Base-by-base conservation (phyloP, 2,797 vertebrate genomes). In the Parauchenoglanis ngamensis region DNA sequence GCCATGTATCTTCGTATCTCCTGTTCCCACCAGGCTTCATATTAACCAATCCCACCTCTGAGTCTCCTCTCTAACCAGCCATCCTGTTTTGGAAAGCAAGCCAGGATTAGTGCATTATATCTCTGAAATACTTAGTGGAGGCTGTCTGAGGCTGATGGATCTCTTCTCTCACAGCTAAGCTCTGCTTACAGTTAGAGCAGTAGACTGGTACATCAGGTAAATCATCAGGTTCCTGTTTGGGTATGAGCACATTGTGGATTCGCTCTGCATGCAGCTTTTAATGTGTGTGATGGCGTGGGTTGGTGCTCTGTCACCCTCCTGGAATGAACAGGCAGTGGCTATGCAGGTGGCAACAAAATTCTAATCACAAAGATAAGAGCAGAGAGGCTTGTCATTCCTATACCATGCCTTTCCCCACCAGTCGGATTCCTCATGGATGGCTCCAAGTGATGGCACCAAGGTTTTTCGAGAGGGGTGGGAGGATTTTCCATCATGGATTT, bases 401-500 rank as follows among this genome's bases (percentile, higher is more conserved):
- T 61, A 87, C 73, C 46, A 61, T 68, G n/a, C 12, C 28, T 28
- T 65, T 52, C 59, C 85, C 12, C 17, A 67, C 54, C 40, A 25
- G 78, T 76, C 85, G 61, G 80, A 87, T 90, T 81, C 87, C 68
- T 87, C 83, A 72, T 13, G 70, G 28, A 72, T 40, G 80, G 67
- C 77, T 65, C 70, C 82, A 76, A 72, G 72, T 80, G 56, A 49
- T 59, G 72, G 72, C 83, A 85, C 70, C 85, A 83, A 90, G 88
- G 80, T 70, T 87, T 86, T 87, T 70, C 10, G 13, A 70, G 31
- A 49, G 63, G 46, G 57, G 8, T 0, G 17, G 61, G 31, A 40
- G 83, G 72, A 77, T 86, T 90, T 91, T 91, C 86, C 70, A 21
- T 85, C 86, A 59, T 87, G 70, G 82, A 86, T 86, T 88, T 91